A percentile compares a stretch with the other conserved stretches of the same genome.
These are phyloP conservation scores for Cryptosula pallasiana DNA, from an alignment of 2,888 invertebrate genomes.

Conservation along the genomic window DNA sequence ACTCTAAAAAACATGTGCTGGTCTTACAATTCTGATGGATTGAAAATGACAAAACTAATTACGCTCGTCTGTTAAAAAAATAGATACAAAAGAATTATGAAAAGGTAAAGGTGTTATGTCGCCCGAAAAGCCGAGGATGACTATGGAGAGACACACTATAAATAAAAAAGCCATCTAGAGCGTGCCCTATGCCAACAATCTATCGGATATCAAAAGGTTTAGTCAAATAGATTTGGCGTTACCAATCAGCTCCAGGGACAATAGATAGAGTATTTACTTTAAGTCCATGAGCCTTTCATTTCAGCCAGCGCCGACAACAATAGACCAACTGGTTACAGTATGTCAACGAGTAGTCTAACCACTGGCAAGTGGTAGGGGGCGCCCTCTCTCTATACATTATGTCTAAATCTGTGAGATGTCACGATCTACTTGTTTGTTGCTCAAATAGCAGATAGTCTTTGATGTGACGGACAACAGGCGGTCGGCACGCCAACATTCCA, in stretches of 20 bases:
- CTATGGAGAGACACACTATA: too few species aligned
- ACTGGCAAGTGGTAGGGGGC: not conserved
- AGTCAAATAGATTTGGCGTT: not conserved
- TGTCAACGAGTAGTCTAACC: not conserved
- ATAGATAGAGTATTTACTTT: not conserved
- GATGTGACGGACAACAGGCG: too few species aligned
- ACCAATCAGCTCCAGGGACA: not conserved
- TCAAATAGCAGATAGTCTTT: not conserved
- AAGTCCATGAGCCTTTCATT: not conserved
- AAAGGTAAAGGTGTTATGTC: too few species aligned
- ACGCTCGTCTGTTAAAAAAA: too few species aligned
- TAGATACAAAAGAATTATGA: too few species aligned
- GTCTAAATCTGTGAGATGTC: not conserved
- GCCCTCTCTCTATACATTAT: not conserved
- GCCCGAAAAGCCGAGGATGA: too few species aligned
- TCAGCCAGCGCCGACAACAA: not conserved
- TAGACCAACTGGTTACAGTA: not conserved
- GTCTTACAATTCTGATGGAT: too few species aligned
- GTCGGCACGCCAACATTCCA: too few species aligned
- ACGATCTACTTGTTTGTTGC: constrained; percentile 5
- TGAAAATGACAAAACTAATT: too few species aligned
- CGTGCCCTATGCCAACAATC: not conserved
- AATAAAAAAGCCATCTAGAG: too few species aligned
- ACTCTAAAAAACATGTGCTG: too few species aligned
- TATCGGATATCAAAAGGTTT: constrained; percentile 12